Evolutionary conservation across 2,888 invertebrate species (phyloP).

Genomic region (Resseliella maxima): DNA sequence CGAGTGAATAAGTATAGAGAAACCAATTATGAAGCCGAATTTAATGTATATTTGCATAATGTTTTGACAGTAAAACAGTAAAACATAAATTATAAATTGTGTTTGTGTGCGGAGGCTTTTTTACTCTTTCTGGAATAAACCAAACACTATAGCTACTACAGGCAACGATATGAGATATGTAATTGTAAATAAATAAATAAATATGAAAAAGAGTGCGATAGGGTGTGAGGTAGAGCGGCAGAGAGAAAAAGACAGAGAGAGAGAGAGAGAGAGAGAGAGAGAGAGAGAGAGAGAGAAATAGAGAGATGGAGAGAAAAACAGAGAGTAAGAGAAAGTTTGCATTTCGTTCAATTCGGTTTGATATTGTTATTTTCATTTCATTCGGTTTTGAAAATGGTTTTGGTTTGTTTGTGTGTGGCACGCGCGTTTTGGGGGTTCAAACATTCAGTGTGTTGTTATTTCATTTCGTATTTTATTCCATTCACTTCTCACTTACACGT

Average conservation of each 20-base stretch:
- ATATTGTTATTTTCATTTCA: constrained; percentile 41
- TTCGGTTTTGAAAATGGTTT: not conserved
- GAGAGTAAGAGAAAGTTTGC: constrained; percentile 27
- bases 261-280: no score
- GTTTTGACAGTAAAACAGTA: constrained; percentile 45
- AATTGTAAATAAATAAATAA: constrained; percentile 51
- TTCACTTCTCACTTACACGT: no score
- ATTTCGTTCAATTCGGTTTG: constrained; percentile 37
- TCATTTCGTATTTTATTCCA: no score
- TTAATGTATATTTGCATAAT: constrained; percentile 51
- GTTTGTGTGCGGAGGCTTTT: not conserved
- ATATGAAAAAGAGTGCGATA: no score
- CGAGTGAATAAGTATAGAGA: constrained; percentile 11
- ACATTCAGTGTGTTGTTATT: no score
- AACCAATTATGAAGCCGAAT: constrained; percentile 50
- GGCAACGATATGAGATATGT: constrained; percentile 10
- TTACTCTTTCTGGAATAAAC: not conserved
- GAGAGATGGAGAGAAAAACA: no score
- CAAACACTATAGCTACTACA: constrained; percentile 36
- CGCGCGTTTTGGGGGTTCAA: no score
- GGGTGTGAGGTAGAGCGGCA: no score
- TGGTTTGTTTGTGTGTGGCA: not conserved
- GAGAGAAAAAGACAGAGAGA: no score
- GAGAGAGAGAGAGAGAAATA: no score
- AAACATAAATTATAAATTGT: constrained; percentile 26